Percentiles rank a stretch among this genome's conserved stretches.
Evolutionary conservation across 2,888 invertebrate species (phyloP).

Genomic region (Drosophila neotestacea): DNA sequence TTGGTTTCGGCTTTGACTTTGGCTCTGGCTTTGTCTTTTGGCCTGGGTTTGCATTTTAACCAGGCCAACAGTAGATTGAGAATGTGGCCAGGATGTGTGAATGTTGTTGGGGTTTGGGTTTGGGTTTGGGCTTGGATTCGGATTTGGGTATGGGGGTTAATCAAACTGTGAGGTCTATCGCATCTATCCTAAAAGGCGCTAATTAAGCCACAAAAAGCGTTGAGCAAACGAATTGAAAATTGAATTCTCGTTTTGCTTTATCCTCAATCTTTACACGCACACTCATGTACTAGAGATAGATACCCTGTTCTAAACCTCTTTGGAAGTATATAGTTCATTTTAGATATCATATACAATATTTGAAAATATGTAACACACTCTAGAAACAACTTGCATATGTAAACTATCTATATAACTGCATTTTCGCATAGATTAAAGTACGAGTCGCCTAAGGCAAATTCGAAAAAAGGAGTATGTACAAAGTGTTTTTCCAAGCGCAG

Average conservation of each 20-base stretch:
- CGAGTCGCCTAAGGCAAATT: neutral
- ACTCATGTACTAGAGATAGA: neutral
- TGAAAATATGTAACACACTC: neutral
- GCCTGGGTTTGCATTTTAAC: conserved; percentile 5
- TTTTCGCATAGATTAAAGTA: neutral
- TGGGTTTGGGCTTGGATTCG: neutral
- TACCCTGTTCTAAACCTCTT: neutral
- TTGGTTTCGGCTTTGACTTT: conserved; percentile 14
- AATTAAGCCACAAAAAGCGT: conserved; percentile 72
- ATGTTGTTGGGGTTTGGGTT: too few species aligned
- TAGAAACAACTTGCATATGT: neutral
- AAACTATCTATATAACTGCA: neutral
- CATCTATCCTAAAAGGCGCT: conserved; percentile 43
- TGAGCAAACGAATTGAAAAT: conserved; percentile 54
- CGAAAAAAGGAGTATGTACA: neutral
- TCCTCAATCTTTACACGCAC: conserved; percentile 10
- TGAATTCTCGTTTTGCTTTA: conserved; percentile 8
- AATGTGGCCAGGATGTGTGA: too few species aligned
- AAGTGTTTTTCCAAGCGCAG: conserved; percentile 14
- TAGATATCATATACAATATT: neutral
- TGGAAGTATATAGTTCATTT: neutral
- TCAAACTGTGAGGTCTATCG: conserved; percentile 39
- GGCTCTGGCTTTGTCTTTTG: conserved; percentile 6
- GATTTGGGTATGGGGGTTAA: conserved; percentile 42
- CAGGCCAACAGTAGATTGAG: conserved; percentile 4